These are phyloP conservation scores for Charanyca ferruginea DNA, from an alignment of 2,888 invertebrate species.

Conservation along the genomic window DNA sequence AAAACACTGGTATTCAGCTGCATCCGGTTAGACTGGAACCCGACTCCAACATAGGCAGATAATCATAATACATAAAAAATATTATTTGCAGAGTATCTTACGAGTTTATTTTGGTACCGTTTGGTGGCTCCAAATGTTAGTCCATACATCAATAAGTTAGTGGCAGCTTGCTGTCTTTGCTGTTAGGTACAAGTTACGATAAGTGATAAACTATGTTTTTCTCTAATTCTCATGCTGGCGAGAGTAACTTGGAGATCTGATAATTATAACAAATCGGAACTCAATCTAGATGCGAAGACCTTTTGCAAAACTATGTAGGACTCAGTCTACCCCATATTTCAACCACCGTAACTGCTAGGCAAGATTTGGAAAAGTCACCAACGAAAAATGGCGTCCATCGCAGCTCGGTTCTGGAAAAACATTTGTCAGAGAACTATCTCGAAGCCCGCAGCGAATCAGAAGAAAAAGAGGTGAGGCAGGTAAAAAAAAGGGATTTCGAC, in stretches of 20 bases:
- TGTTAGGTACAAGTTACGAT: slow-evolving; percentile 34
- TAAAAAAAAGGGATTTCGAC: slow-evolving; percentile 24
- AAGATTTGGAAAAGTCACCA: slow-evolving; percentile 33
- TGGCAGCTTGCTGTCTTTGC: slow-evolving; percentile 33
- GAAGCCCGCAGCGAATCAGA: slow-evolving; percentile 28
- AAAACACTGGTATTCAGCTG: no score
- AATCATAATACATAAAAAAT: slow-evolving; percentile 6
- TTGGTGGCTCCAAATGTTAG: slow-evolving; percentile 9
- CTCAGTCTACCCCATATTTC: slow-evolving; percentile 25
- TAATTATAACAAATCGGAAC: slow-evolving; percentile 24
- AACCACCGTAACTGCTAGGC: slow-evolving; percentile 11
- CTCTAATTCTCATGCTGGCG: slow-evolving; percentile 21
- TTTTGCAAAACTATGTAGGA: neutral
- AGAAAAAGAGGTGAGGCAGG: slow-evolving; percentile 20
- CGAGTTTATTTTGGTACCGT: neutral
- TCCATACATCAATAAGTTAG: slow-evolving; percentile 44
- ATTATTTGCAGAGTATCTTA: neutral
- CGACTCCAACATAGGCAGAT: no score
- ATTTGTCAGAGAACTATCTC: slow-evolving; percentile 51
- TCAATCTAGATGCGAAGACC: slow-evolving; percentile 8
- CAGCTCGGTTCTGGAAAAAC: slow-evolving; percentile 17
- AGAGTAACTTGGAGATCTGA: slow-evolving; percentile 13
- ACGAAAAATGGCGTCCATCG: slow-evolving; percentile 38
- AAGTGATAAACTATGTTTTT: slow-evolving; percentile 53
- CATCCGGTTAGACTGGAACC: no score